A percentile compares a stretch with the other conserved stretches of the same genome.
Conservation (phyloP, 2,888 invertebrate species). For the Hoplodrina ambigua region DNA sequence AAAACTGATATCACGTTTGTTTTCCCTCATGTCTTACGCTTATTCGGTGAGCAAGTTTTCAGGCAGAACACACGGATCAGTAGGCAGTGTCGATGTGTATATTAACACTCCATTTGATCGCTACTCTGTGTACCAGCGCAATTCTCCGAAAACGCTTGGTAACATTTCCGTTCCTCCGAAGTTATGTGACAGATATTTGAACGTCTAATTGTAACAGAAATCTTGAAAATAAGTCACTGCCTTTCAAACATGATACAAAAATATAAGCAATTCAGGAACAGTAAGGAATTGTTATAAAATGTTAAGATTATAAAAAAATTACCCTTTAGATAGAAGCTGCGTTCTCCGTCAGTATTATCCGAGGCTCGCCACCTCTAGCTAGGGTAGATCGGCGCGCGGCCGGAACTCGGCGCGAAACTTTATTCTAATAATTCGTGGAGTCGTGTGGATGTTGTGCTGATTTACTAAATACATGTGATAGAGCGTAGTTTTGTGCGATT, state of each 20-base stretch:
- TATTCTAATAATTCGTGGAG: conserved; percentile 48
- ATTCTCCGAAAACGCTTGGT: conserved; percentile 8
- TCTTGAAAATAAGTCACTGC: conserved; percentile 17
- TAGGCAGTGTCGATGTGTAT: neutral
- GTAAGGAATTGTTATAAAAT: conserved; percentile 16
- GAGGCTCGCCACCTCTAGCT: conserved; percentile 59
- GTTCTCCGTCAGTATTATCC: conserved; percentile 53
- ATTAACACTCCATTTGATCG: conserved; percentile 16
- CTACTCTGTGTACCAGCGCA: conserved; percentile 12
- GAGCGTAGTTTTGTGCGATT: conserved; percentile 51
- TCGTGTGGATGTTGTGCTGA: conserved; percentile 57
- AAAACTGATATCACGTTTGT: conserved; percentile 1
- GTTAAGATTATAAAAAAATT: conserved; percentile 24
- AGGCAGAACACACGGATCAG: neutral
- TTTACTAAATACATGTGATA: conserved; percentile 60
- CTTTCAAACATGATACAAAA: conserved; percentile 7
- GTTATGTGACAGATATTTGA: conserved; percentile 4
- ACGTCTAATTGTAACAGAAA: neutral
- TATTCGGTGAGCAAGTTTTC: neutral
- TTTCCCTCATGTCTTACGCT: neutral
- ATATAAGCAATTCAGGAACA: conserved; percentile 18
- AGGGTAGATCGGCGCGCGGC: conserved; percentile 39
- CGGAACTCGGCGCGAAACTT: conserved; percentile 28
- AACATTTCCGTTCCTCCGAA: conserved; percentile 9
- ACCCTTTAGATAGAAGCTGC: conserved; percentile 31